Conservation (phyloP, 2,113 vertebrate species). For the Caranx ignobilis region DNA sequence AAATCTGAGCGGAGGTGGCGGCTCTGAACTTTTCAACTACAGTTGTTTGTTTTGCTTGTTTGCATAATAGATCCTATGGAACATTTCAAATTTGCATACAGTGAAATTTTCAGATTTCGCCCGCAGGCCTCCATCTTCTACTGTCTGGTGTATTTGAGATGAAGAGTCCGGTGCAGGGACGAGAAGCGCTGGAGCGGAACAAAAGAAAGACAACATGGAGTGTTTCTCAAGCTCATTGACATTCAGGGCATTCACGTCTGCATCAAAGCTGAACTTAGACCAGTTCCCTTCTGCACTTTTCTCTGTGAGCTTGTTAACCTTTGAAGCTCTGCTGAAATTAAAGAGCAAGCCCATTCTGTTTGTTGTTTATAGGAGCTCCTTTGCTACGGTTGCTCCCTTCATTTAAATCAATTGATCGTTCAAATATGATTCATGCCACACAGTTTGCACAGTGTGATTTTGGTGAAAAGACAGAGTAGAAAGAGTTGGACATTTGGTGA, state of each 20-base stretch:
- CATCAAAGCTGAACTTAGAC: slow-evolving; percentile 61
- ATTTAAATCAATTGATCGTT: slow-evolving; percentile 3
- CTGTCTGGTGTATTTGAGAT: slow-evolving; percentile 25
- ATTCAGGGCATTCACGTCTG: slow-evolving; percentile 53
- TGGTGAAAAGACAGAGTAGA: not conserved
- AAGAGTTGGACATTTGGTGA: not conserved
- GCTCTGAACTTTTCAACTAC: slow-evolving; percentile 56
- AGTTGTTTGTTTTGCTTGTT: slow-evolving; percentile 37
- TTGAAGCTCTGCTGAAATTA: slow-evolving; percentile 39
- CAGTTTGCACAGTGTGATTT: not conserved
- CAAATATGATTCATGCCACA: not conserved
- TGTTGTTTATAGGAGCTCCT: slow-evolving; percentile 16
- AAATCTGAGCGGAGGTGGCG: slow-evolving; percentile 55
- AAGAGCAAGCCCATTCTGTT: slow-evolving; percentile 14
- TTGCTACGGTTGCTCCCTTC: slow-evolving; percentile 12
- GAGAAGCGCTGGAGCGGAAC: not conserved
- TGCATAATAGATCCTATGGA: slow-evolving; percentile 24
- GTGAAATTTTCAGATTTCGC: slow-evolving; percentile 27
- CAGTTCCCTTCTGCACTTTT: slow-evolving; percentile 42
- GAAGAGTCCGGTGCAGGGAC: slow-evolving; percentile 15
- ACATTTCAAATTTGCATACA: slow-evolving; percentile 29
- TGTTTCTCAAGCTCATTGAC: slow-evolving; percentile 52
- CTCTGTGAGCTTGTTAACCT: slow-evolving; percentile 66
- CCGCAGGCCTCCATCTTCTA: not conserved
- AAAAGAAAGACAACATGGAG: slow-evolving; percentile 17